Evolutionary conservation across 2,113 vertebrate species (phyloP).

Genomic region (Notothenia coriiceps): DNA sequence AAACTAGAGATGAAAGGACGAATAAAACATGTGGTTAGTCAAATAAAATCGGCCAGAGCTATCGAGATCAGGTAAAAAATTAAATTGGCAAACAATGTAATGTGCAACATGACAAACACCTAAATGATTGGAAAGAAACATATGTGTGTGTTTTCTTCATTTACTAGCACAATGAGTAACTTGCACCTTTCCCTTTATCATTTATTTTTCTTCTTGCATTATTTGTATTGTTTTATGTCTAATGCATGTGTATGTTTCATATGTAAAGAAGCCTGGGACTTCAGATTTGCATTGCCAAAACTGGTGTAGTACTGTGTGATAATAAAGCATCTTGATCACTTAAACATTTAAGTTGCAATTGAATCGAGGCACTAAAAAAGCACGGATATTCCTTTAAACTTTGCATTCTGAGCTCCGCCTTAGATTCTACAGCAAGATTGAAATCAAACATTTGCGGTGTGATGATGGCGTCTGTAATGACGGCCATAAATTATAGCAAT

Average conservation of each 20-base stretch:
- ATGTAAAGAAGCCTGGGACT: too few species aligned
- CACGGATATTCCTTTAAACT: slow-evolving; percentile 18
- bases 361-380: slow-evolving; percentile 8
- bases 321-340: too few species aligned
- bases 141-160: not conserved
- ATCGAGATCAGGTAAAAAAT: not conserved
- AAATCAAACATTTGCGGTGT: slow-evolving; percentile 77
- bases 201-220: too few species aligned
- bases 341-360: slow-evolving; percentile 7
- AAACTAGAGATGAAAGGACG: not conserved
- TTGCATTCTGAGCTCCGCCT: slow-evolving; percentile 8
- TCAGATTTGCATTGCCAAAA: too few species aligned
- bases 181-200: too few species aligned
- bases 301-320: too few species aligned
- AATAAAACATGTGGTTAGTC: not conserved
- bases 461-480: slow-evolving; percentile 77
- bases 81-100: not conserved
- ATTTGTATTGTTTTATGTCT: too few species aligned
- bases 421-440: slow-evolving; percentile 65
- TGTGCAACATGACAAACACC: not conserved
- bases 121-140: slow-evolving; percentile 26
- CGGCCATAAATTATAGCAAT: slow-evolving; percentile 73
- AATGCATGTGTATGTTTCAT: too few species aligned
- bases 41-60: slow-evolving; percentile 14
- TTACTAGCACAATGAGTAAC: too few species aligned